Evolutionary conservation across 2,113 vertebrate species (phyloP).

Genomic region (Platycercus adscitus): DNA sequence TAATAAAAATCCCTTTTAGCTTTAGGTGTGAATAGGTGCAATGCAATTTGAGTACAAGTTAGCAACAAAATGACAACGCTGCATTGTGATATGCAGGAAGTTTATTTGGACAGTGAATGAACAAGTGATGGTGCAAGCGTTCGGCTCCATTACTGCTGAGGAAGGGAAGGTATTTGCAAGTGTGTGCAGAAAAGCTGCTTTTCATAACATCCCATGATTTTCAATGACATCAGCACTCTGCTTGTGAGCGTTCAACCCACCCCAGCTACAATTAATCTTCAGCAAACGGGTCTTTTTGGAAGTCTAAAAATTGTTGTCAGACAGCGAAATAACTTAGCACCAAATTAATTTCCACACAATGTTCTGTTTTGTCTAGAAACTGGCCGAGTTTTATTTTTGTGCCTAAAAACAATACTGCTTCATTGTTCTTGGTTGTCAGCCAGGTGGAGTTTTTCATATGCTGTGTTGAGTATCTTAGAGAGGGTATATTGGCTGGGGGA

Average conservation of each 20-base stretch:
- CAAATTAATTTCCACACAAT: slow-evolving; percentile 70
- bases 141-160: neutral
- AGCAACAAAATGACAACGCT: neutral
- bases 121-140: neutral
- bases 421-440: slow-evolving; percentile 74
- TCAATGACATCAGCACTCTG: slow-evolving; percentile 16
- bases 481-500: neutral
- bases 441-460: slow-evolving; percentile 67
- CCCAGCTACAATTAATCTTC: slow-evolving; percentile 55
- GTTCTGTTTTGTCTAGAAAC: slow-evolving; percentile 74
- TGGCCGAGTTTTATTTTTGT: slow-evolving; percentile 59
- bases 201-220: neutral
- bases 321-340: slow-evolving; percentile 70
- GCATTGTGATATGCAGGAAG: neutral
- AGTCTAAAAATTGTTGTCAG: slow-evolving; percentile 58
- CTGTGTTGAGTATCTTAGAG: slow-evolving; percentile 8
- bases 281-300: slow-evolving; percentile 38
- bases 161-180: neutral
- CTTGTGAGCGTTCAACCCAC: neutral
- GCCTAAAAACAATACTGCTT: slow-evolving; percentile 69
- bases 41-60: neutral
- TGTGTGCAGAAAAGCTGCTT: neutral
- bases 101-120: neutral
- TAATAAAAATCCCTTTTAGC: neutral
- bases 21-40: neutral